Evolutionary conservation across 2,797 vertebrate genomes (phyloP).

Genomic region (Pangasius mekongensis): DNA sequence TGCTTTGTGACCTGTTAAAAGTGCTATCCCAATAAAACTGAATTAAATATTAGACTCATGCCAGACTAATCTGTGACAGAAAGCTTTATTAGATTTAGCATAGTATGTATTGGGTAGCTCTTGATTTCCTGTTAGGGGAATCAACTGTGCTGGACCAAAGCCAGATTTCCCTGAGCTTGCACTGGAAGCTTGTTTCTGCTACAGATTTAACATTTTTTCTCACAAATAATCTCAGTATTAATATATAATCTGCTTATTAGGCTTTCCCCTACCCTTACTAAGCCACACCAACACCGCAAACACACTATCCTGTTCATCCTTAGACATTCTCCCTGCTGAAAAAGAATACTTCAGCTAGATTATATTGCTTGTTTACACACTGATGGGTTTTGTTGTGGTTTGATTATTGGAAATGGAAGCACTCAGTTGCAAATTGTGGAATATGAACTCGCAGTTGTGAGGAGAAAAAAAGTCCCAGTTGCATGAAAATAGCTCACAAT

Average conservation of each 20-base stretch:
- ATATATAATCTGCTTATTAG: background rate
- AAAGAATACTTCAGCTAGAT: background rate
- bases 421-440: background rate
- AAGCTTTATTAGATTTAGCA: background rate
- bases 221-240: background rate
- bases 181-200: background rate
- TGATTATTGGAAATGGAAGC: background rate
- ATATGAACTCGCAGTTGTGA: background rate
- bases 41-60: background rate
- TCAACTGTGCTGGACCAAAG: background rate
- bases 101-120: background rate
- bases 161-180: background rate
- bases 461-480: too few relatives aligned
- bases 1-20: background rate
- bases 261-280: background rate
- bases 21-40: background rate
- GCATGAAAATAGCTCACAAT: background rate
- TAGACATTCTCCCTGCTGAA: background rate
- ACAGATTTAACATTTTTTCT: background rate
- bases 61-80: background rate
- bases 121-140: background rate
- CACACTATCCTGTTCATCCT: background rate
- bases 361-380: background rate
- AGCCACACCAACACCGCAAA: background rate
- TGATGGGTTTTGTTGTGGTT: background rate